Percentiles rank a stretch among this genome's conserved stretches.
phyloP scores from a whole-genome alignment of 2,888 invertebrate species.

The Drosophila yooni region DNA sequence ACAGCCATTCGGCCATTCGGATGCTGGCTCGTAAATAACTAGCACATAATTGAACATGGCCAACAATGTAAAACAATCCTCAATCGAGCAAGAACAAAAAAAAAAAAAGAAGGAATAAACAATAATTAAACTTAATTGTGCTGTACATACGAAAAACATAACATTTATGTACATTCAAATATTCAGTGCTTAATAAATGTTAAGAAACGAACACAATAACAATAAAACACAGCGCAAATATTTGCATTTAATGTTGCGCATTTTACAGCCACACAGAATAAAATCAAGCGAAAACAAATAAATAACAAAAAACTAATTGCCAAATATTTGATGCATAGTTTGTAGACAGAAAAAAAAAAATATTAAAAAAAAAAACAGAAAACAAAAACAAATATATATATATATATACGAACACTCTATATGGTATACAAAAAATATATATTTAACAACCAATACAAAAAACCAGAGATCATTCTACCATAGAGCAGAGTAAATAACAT shows the following conservation, averaged over 20 bases:
- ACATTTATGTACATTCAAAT: conserved; percentile 14
- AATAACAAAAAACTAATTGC: conserved; percentile 70
- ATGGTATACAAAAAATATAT: conserved; percentile 23
- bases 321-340: conserved; percentile 73
- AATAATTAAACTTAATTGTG: conserved; percentile 75
- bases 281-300: conserved; percentile 22
- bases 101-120: conserved; percentile 37
- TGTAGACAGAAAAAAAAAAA: conserved; percentile 37
- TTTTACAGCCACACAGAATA: conserved; percentile 48
- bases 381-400: conserved; percentile 17
- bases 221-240: conserved; percentile 50
- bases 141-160: conserved; percentile 55
- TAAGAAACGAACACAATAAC: conserved; percentile 24
- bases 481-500: conserved; percentile 54
- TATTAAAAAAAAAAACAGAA: conserved; percentile 14
- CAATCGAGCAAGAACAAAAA: conserved; percentile 28
- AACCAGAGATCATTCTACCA: conserved; percentile 38
- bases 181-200: conserved; percentile 55
- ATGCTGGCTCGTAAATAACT: conserved; percentile 59
- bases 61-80: conserved; percentile 47
- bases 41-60: conserved; percentile 59
- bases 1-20: conserved; percentile 35
- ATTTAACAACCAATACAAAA: conserved; percentile 22
- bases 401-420: conserved; percentile 28
- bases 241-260: conserved; percentile 70